These are phyloP conservation scores for Empidonax alnorum DNA, from an alignment of 2,113 vertebrate species.

Conservation along the genomic window DNA sequence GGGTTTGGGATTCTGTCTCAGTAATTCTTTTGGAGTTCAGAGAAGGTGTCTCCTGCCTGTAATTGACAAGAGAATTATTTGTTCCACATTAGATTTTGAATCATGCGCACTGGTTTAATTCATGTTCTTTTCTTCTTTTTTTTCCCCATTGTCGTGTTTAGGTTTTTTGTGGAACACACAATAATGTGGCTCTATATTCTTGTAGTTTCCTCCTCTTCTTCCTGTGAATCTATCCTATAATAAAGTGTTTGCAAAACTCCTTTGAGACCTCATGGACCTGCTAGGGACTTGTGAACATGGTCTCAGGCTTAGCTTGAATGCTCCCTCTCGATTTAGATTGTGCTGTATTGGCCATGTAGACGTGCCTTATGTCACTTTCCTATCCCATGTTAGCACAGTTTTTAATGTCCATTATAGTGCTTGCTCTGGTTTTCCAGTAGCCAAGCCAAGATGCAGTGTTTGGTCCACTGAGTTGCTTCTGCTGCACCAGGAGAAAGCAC, in stretches of 20 bases:
- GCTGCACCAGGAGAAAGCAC: not conserved
- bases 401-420: not conserved
- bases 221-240: not conserved
- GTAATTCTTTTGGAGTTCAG: not conserved
- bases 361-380: not conserved
- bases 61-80: not conserved
- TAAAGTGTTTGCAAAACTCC: not conserved
- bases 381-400: not conserved
- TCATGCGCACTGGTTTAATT: not conserved
- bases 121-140: not conserved
- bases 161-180: not conserved
- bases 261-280: not conserved
- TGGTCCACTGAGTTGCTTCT: not conserved
- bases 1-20: not conserved
- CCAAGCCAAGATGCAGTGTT: not conserved
- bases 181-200: not conserved
- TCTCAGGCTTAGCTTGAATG: not conserved
- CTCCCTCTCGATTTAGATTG: not conserved
- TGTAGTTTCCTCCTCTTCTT: not conserved
- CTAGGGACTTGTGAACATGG: accelerated
- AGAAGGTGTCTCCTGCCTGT: not conserved
- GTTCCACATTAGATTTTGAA: not conserved
- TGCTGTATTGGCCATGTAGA: not conserved
- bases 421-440: not conserved
- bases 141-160: not conserved